Percentiles rank a stretch among this genome's conserved stretches.
phyloP scores from a whole-genome alignment of 2,113 vertebrate genomes.

The Saguinus imperator region DNA sequence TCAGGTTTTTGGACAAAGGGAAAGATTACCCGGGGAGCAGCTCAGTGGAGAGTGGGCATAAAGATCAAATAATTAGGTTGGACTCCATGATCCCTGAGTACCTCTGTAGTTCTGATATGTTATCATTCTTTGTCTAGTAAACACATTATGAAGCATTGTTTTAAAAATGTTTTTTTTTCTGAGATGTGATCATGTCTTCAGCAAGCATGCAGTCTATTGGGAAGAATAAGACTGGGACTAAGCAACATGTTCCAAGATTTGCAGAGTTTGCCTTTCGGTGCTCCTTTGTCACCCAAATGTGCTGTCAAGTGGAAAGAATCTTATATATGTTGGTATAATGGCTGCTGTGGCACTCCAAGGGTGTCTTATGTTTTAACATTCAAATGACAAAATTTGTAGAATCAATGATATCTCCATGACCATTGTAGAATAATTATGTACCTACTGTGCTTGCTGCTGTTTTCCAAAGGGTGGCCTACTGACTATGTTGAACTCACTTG shows the following conservation, averaged over 20 bases:
- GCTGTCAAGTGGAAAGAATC: conserved; percentile 7
- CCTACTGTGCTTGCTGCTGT: neutral
- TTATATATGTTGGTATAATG: neutral
- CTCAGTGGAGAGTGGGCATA: neutral
- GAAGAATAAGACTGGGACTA: conserved; percentile 25
- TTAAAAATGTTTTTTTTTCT: conserved; percentile 29
- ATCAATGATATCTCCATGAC: neutral
- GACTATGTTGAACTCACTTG: neutral
- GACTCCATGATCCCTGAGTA: neutral
- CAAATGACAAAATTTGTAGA: conserved; percentile 5
- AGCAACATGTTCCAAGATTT: neutral
- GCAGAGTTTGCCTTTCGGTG: neutral
- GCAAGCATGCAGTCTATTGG: neutral
- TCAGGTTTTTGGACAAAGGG: conserved; percentile 13
- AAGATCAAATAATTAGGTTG: neutral
- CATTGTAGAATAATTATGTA: neutral
- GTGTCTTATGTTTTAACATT: neutral
- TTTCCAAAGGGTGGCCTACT: conserved; percentile 12
- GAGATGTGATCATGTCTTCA: neutral
- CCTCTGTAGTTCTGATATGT: neutral
- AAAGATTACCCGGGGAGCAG: neutral
- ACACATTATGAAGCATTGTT: neutral
- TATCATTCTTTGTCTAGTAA: conserved; percentile 9
- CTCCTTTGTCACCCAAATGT: neutral
- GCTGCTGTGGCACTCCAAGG: neutral